Evolutionary conservation across 2,888 invertebrate species (phyloP).

Genomic region (Sussaba pulchella): DNA sequence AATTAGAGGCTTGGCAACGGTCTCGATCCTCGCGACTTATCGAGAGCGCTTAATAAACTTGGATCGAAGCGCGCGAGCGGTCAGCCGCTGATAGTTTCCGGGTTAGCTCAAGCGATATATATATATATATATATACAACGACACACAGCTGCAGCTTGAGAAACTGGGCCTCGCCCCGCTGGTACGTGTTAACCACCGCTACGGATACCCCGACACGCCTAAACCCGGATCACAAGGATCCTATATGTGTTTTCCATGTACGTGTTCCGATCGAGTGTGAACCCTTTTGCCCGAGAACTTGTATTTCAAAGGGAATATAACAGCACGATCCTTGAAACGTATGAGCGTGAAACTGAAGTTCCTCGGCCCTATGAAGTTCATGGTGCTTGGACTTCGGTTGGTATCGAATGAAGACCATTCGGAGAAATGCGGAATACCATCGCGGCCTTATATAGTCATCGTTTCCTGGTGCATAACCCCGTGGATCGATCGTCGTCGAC

Average conservation of each 20-base stretch:
- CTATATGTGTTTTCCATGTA: neutral
- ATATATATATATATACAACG: too few relatives aligned
- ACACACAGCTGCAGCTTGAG: constrained; percentile 31
- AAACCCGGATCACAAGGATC: constrained; percentile 26
- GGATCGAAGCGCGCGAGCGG: constrained; percentile 59
- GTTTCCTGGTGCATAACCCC: constrained; percentile 32
- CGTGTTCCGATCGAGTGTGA: constrained; percentile 16
- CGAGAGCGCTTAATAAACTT: constrained; percentile 66
- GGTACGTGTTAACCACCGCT: neutral
- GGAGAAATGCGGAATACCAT: constrained; percentile 4
- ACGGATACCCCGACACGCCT: constrained; percentile 45
- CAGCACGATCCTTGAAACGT: neutral
- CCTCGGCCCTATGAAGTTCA: constrained; percentile 23
- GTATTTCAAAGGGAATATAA: constrained; percentile 10
- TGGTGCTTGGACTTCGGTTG: constrained; percentile 26
- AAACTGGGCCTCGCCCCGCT: constrained; percentile 62
- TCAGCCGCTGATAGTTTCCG: constrained; percentile 61
- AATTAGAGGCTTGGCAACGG: constrained; percentile 58
- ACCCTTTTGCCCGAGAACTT: constrained; percentile 13
- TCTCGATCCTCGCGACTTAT: constrained; percentile 56
- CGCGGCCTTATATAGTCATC: constrained; percentile 7
- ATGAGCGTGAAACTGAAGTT: constrained; percentile 19
- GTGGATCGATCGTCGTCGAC: constrained; percentile 28
- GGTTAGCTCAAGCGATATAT: constrained; percentile 54
- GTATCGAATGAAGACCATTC: constrained; percentile 19